Evolutionary conservation across 2,888 invertebrate species (phyloP).

Genomic region (Caenorhabditis imperialis): DNA sequence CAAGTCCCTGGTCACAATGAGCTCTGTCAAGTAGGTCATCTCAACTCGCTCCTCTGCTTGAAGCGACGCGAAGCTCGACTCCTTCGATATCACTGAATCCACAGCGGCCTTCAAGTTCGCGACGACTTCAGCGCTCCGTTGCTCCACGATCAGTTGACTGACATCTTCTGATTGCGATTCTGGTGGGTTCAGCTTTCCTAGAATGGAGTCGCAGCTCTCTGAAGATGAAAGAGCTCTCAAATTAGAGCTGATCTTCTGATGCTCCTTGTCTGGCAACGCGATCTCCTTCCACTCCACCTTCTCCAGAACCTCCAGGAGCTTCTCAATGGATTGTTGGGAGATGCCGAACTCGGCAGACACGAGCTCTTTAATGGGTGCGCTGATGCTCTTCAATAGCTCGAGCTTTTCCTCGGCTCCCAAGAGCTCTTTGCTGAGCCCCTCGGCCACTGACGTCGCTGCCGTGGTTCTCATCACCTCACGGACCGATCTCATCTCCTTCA

Average conservation of each 20-base stretch:
- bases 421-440: neutral
- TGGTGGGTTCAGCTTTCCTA: conserved; percentile 7
- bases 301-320: conserved; percentile 1
- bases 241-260: neutral
- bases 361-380: neutral
- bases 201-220: neutral
- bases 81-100: neutral
- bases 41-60: neutral
- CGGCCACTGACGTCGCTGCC: neutral
- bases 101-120: neutral
- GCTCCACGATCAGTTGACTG: neutral
- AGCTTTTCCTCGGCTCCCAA: neutral
- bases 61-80: neutral
- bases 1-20: neutral
- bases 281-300: conserved; percentile 8
- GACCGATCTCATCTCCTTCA: conserved; percentile 3
- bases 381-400: neutral
- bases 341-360: neutral
- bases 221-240: neutral
- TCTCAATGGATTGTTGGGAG: conserved; percentile 3
- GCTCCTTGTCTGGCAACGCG: neutral
- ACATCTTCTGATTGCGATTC: neutral
- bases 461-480: neutral
- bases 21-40: neutral
- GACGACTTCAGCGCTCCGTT: neutral